A percentile compares a stretch with the other conserved stretches of the same genome.
phyloP scores from a whole-genome alignment of 37 sponge, comb jelly and placozoan species.

The Halisarca cf. caerulea region DNA sequence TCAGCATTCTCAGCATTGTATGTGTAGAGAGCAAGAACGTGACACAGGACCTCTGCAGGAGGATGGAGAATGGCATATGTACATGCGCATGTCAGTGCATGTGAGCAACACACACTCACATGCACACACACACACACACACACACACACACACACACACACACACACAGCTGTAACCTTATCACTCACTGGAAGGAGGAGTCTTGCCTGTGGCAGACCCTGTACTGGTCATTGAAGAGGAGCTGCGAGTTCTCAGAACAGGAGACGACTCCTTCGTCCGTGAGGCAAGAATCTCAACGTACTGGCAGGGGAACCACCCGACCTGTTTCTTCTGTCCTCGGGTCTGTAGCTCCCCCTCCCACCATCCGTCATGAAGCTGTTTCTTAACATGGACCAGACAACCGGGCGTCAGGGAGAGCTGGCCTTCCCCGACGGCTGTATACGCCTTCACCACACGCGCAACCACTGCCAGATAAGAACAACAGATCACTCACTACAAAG shows the following conservation, averaged over 20 bases:
- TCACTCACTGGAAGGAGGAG: not conserved
- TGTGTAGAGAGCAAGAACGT: slow-evolving; percentile 73
- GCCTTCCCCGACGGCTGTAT: slow-evolving; percentile 18
- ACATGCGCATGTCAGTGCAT: too few relatives aligned
- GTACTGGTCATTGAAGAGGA: not conserved
- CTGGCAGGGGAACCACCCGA: slow-evolving; percentile 82
- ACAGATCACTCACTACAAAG: too few relatives aligned
- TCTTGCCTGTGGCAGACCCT: not conserved
- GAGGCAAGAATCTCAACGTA: slow-evolving; percentile 62
- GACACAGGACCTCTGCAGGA: slow-evolving; percentile 1
- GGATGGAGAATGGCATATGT: too few relatives aligned
- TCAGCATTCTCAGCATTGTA: slow-evolving; percentile 68
- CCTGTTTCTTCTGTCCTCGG: slow-evolving; percentile 59
- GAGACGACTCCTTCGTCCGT: not conserved
- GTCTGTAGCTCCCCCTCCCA: slow-evolving; percentile 87
- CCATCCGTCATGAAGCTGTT: slow-evolving; percentile 75
- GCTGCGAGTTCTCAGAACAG: not conserved
- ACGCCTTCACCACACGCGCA: slow-evolving; percentile 49
- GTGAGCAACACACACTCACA: too few relatives aligned
- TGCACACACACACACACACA: too few relatives aligned
- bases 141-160: too few relatives aligned
- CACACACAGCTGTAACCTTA: not conserved
- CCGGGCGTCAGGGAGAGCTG: slow-evolving; percentile 66
- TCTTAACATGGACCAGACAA: slow-evolving; percentile 58
- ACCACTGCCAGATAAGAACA: slow-evolving; percentile 3